Base-by-base conservation (phyloP, 2,797 vertebrate genomes). In the Tarsius wallacei region DNA sequence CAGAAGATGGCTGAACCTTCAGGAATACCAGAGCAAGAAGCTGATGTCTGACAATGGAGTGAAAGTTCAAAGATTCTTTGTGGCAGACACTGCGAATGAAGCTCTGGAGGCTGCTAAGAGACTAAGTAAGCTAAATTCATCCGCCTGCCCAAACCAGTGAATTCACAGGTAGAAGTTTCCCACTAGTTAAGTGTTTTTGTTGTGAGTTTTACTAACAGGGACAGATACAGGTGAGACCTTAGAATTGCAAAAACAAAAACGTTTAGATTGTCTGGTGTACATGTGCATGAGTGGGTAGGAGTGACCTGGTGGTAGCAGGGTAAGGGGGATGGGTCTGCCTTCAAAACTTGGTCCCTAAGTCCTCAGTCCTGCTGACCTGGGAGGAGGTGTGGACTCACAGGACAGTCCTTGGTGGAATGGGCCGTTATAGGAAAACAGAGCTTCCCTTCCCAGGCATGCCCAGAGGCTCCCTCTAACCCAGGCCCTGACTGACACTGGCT, bases 11-110 rank as follows among this genome's bases (percentile, higher is more conserved):
- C 99, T 99, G 98, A 99, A 99, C 98, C 99, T 99, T 87, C 99
- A 99, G 98, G 99, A 99, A 98, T 99, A 99, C 99, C 99, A 99
- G 99, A 99, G 99, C 99, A 99, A 99, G 99, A 99, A 99, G 99
- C 99, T 99, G 98, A 99, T 99, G 99, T 99, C 99, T 97, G 99
- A 99, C 97, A 99, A 99, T 1, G 99, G 99, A 21, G 99, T 99
- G 97, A 98, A 99, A n/a, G 99, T 99, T 97, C 99, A 99, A 96
- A 99, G 99, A 92, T 99, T 99, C 99, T 99, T 99, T 59, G 99
- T 99, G 83, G 99, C 99, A 53, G 99, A 99, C 98, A 99, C 99
- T 15, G 99, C 99, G 64, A 98, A 98, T 49, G 99, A 99, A 94
- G 99, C 99, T 96, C 98, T 99, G 81, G 99, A 99, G 97, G 99